Base-by-base conservation (phyloP, 2,888 invertebrate genomes). In the Syrphus vitripennis region DNA sequence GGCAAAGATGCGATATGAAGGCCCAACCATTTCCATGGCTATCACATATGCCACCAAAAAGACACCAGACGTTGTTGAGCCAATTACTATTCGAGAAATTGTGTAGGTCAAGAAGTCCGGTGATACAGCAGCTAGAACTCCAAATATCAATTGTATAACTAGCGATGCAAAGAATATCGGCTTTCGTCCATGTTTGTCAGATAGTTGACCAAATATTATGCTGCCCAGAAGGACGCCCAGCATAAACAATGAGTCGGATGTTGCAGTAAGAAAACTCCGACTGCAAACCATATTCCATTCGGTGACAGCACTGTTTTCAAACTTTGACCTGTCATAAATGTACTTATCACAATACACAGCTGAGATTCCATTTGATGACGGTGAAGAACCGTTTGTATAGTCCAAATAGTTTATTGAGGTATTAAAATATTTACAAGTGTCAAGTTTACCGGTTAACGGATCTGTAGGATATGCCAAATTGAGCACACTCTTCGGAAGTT, bases 21-120 rank as follows among this genome's bases (percentile, higher is more conserved):
- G 95, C 5, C 96, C 96, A 10, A 96, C 96, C 95, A 95, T 95
- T 92, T 95, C 95, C 92, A 93, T 93, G 94, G 96, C 96, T 88
- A 96, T 95, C 61, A 96, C 96, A 91, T 96, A 96, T 55, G 96
- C 95, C 21, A 96, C 96, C 79, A 96, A 93, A 89, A 96, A 96
- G 10, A 96, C 95, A 1, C 96, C 96, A 6, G 96, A 96, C 9
- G 96, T 95, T 10, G 95, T 95, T 12, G 95, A 94, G 14, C 96
- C 96, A 26, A 96, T 94, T 63, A 96, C 90, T 81, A 95, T 91
- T 86, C 96, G 93, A 50, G 95, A 93, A 72, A 95, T 90, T 12
- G 95, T 94, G 89, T 95, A 96, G 57, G 94, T 94, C 89, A 95
- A 93, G 90, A 95, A 95, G 88, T 96, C 95, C 0, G 95, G 95